Evolutionary conservation across 2,797 vertebrate genomes (phyloP), one percentile per base, ranked within the genome.

Genomic region (Sphenodon punctatus): DNA sequence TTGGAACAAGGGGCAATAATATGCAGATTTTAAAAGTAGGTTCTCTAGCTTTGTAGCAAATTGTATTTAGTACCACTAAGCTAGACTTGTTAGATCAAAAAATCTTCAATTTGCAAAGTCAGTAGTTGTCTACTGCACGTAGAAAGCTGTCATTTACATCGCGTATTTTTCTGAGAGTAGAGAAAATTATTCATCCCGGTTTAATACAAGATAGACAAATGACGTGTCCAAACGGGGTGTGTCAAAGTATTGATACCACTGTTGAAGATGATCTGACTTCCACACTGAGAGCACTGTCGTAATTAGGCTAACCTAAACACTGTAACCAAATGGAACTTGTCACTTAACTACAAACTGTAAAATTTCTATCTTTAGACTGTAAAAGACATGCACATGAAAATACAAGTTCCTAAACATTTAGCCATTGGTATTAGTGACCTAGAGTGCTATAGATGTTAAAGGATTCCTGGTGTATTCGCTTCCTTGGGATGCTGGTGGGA

Each of bases 271-370:
- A 14, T 51, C 48, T 51, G 25, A 51, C 51, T 51, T 51, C 14
- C 48, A 27, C 27, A 48, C n/a, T 51, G 48, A 48, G 46, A 88
- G 71, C 53, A 14, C 3, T 67, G 25, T 69, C 46, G 67, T 70
- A 67, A 66, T 82, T 45, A 10, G 65, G 60, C 48, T 82, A 85
- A 63, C 13, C 41, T 65, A 61, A 83, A 75, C 70, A 85, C 69
- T 88, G 39, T 58, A 79, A 56, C 56, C 49, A 49, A 80, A 39
- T 22, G 25, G 90, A 82, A 82, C 51, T 51, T n/a, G 46, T 84
- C 85, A 78, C 85, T 89, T 83, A 79, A 85, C 78, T 76, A 55
- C 67, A 32, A 81, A 15, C 25, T 61, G 74, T 46, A 75, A 39
- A 48, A 59, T 59, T 36, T 25, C 36, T 75, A 65, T 68, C 34